A percentile compares a stretch with the other conserved stretches of the same genome.
These are phyloP conservation scores for Pagrus major DNA, from an alignment of 2,113 vertebrate genomes.

Conservation along the genomic window DNA sequence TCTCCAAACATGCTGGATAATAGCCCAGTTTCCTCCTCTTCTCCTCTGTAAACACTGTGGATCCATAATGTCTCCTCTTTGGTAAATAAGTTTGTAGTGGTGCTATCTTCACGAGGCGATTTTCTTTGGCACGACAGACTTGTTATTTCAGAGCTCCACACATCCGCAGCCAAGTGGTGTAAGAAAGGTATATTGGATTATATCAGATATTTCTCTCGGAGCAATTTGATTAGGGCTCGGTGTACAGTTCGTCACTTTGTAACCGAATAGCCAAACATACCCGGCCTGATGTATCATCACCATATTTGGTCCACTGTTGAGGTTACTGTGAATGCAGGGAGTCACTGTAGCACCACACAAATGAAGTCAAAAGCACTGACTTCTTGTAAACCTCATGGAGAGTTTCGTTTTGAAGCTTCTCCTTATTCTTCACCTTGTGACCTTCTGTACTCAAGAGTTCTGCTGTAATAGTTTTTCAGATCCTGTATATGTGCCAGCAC, in stretches of 20 bases:
- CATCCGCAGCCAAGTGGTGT: constrained; percentile 58
- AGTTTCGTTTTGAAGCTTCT: constrained; percentile 3
- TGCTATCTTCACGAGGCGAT: constrained; percentile 33
- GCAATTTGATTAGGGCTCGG: constrained; percentile 57
- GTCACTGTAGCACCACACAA: constrained; percentile 15
- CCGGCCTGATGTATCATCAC: constrained; percentile 46
- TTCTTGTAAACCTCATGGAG: constrained; percentile 11
- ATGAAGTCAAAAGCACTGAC: constrained; percentile 31
- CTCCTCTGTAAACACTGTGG: constrained; percentile 55
- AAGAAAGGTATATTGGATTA: constrained; percentile 69
- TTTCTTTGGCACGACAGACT: constrained; percentile 60
- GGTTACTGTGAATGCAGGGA: constrained; percentile 58
- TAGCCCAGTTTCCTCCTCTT: constrained; percentile 25
- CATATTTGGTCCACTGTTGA: constrained; percentile 67
- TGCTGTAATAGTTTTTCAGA: not conserved
- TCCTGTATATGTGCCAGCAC: not conserved
- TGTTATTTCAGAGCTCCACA: constrained; percentile 61
- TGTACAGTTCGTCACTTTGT: constrained; percentile 56
- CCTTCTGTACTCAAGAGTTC: not conserved
- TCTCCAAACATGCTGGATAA: constrained; percentile 22
- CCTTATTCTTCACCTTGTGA: constrained; percentile 31
- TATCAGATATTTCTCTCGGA: constrained; percentile 71
- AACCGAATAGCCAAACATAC: constrained; percentile 63
- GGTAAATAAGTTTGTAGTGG: constrained; percentile 50
- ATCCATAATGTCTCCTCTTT: constrained; percentile 32